Evolutionary conservation across 2,113 vertebrate species (phyloP).

Genomic region (Bolborhynchus lineola): DNA sequence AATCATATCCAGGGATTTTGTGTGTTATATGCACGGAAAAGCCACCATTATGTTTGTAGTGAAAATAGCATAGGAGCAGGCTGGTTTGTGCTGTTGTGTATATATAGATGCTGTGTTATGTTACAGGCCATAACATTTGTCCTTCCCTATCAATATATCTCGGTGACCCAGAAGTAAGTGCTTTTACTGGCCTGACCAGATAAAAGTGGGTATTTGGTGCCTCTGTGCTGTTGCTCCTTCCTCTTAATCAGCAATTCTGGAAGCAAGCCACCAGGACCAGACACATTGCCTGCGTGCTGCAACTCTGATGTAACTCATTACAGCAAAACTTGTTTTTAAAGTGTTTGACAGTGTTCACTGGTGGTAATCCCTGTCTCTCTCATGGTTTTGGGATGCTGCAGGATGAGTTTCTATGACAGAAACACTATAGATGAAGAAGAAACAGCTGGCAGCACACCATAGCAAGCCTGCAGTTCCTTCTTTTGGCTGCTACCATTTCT

Average conservation of each 20-base stretch:
- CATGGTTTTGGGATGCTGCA: background rate
- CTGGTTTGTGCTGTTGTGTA: background rate
- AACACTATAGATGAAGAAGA: background rate
- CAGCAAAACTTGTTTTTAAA: slow-evolving; percentile 33
- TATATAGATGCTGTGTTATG: background rate
- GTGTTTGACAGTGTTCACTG: background rate
- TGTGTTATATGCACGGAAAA: background rate
- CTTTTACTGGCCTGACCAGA: slow-evolving; percentile 24
- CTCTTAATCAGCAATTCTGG: slow-evolving; percentile 35
- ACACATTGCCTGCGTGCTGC: background rate
- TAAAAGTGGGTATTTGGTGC: slow-evolving; percentile 40
- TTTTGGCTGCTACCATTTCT: background rate
- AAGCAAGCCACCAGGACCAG: slow-evolving; percentile 28
- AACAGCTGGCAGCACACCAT: background rate
- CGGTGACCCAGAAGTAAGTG: slow-evolving; percentile 15
- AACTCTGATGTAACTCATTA: background rate
- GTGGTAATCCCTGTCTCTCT: background rate
- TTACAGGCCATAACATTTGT: slow-evolving; percentile 20
- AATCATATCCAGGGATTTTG: background rate
- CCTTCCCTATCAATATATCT: slow-evolving; percentile 1
- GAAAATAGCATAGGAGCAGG: background rate
- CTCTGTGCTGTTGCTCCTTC: slow-evolving; percentile 27
- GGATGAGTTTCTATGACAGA: background rate
- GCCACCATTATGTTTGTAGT: background rate
- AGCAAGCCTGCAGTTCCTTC: background rate